Conservation (phyloP, 2,888 invertebrate species). For the Aethes cnicana region DNA sequence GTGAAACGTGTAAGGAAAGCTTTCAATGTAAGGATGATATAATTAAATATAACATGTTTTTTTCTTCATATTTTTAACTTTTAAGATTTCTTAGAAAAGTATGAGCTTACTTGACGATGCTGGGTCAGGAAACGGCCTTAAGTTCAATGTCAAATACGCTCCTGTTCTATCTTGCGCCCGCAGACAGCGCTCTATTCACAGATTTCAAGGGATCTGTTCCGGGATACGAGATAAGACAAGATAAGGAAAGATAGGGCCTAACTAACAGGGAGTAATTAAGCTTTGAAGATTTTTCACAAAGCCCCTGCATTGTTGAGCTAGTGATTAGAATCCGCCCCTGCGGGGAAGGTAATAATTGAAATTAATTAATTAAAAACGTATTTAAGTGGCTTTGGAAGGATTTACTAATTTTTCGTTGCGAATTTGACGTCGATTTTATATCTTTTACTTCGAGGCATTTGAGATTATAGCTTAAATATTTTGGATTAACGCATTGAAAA, state of each 20-base stretch:
- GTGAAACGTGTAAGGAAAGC: too few species aligned
- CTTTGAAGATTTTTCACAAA: slow-evolving; percentile 20
- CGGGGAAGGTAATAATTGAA: background rate
- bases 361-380: slow-evolving; percentile 6
- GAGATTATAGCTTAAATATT: too few species aligned
- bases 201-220: slow-evolving; percentile 34
- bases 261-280: slow-evolving; percentile 24
- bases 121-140: too few species aligned
- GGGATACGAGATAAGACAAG: slow-evolving; percentile 24
- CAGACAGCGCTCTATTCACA: slow-evolving; percentile 33
- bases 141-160: background rate
- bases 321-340: slow-evolving; percentile 17
- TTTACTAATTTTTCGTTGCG: too few species aligned
- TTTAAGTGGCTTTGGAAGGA: too few species aligned
- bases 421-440: too few species aligned
- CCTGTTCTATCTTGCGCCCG: background rate
- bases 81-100: background rate
- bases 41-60: too few species aligned
- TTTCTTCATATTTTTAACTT: too few species aligned
- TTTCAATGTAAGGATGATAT: too few species aligned
- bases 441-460: too few species aligned
- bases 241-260: slow-evolving; percentile 6
- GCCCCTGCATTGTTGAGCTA: slow-evolving; percentile 9
- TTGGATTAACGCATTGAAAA: too few species aligned
- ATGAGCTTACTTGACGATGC: too few species aligned